Evolutionary conservation across 1,140 invertebrate species (phyloP).

Genomic region (Helicoverpa zea): DNA sequence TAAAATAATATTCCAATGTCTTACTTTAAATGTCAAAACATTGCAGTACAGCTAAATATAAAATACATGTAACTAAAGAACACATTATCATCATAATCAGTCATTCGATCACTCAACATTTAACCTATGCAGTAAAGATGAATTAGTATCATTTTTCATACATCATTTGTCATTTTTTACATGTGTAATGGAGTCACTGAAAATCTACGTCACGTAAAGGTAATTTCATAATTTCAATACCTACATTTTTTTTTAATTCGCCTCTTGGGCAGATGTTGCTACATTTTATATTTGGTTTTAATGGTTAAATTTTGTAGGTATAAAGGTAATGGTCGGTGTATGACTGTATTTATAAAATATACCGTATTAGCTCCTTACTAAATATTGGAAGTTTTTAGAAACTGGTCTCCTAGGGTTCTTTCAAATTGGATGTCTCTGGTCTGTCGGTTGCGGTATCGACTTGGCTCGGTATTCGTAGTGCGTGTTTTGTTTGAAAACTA

Average conservation of each 20-base stretch:
- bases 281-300: not conserved
- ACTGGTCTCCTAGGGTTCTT: too few species aligned
- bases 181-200: too few species aligned
- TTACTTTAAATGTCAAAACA: slow-evolving; percentile 20
- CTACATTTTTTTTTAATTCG: not conserved
- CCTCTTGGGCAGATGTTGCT: not conserved
- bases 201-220: too few species aligned
- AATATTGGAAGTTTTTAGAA: too few species aligned
- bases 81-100: slow-evolving; percentile 39
- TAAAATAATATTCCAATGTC: slow-evolving; percentile 36
- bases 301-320: not conserved
- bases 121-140: not conserved
- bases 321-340: too few species aligned
- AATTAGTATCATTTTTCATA: slow-evolving; percentile 17
- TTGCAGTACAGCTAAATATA: slow-evolving; percentile 21
- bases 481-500: too few species aligned
- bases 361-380: too few species aligned
- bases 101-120: slow-evolving; percentile 41
- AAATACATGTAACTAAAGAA: slow-evolving; percentile 36
- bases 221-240: not conserved
- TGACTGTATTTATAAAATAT: too few species aligned
- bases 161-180: too few species aligned
- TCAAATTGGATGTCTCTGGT: too few species aligned
- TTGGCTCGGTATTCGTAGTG: too few species aligned
- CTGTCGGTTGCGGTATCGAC: too few species aligned